Conservation (phyloP, 1,140 invertebrate species). For the Zaprionus lachaisei region DNA sequence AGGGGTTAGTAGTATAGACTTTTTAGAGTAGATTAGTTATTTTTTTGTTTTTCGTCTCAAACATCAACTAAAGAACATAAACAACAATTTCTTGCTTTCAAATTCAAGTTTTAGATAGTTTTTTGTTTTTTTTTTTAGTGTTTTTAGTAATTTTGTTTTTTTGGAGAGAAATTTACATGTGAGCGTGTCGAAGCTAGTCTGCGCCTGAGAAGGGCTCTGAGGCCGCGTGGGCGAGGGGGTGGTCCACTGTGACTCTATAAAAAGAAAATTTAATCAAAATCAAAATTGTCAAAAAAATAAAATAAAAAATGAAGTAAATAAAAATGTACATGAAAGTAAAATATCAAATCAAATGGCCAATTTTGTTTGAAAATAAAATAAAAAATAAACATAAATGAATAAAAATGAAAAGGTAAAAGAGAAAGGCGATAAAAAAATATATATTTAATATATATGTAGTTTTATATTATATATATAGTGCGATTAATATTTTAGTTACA, state of each 20-base stretch:
- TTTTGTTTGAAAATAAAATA: constrained; percentile 56
- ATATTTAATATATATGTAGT: constrained; percentile 33
- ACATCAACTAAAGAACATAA: constrained; percentile 76
- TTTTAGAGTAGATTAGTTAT: constrained; percentile 32
- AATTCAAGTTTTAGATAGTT: constrained; percentile 48
- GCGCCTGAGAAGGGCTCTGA: constrained; percentile 85
- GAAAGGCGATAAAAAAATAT: constrained; percentile 53
- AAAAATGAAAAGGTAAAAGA: constrained; percentile 40
- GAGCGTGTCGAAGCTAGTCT: constrained; percentile 85
- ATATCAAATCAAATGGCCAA: constrained; percentile 61
- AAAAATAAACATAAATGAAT: constrained; percentile 52
- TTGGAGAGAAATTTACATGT: constrained; percentile 85
- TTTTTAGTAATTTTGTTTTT: constrained; percentile 75
- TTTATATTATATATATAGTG: constrained; percentile 70
- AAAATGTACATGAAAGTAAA: constrained; percentile 54
- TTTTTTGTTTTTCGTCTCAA: constrained; percentile 38
- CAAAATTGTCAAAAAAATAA: constrained; percentile 46
- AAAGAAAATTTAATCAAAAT: constrained; percentile 80
- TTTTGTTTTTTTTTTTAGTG: constrained; percentile 50
- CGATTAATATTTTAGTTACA: constrained; percentile 83
- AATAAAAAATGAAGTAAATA: constrained; percentile 54
- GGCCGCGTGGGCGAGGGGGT: constrained; percentile 85
- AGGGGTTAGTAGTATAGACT: constrained; percentile 40
- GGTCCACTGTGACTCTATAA: constrained; percentile 85
- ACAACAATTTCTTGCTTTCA: constrained; percentile 55